Evolutionary conservation across 1,140 invertebrate species (phyloP), one percentile per base, ranked within the genome.

Genomic region (Papilio machaon): DNA sequence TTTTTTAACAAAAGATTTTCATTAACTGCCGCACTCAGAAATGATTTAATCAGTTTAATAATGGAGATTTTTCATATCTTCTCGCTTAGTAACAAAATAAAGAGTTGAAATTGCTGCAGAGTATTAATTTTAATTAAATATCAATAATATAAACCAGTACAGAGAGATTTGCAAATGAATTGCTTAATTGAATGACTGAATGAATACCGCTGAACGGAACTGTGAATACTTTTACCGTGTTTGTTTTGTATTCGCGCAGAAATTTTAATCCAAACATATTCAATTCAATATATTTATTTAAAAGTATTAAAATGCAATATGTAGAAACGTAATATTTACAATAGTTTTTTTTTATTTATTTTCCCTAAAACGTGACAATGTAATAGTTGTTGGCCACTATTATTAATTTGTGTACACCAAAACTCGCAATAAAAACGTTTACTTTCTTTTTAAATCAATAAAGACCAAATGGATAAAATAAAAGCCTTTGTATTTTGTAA

Each of bases 361-460:
- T 38, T 38, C 38, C 38, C 38, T 38, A 38, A 3, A 38, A 38
- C 38, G 6, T 38, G 38, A 38, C 38, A 38, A 38, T 6, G 38
- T 38, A 38, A 38, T 38, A 38, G 38, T 38, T 38, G 2, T 38
- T 38, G 38, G 6, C 38, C 38, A 38, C 6, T 38, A 38, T 38
- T 38, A 38, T 38, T 38, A 38, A 6, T 6, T 52, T 17, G 4
- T n/a, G 7, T 58, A n/a, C 54, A n/a, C 54, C 3, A 67, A 67
- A 17, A 35, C 10, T 6, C 1, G 3, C 30, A 35, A 67, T 35
- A 67, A 38, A 67, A 15, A 5, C 23, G 7, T 13, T 67, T 67
- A 10, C 11, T 67, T 67, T 67, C 30, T 67, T 67, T 30, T 67
- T 67, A 67, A 67, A 67, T 67, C 23, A 67, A 67, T 67, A 67